Evolutionary conservation across 2,113 vertebrate genomes (phyloP).

Genomic region (Oriolus oriolus): DNA sequence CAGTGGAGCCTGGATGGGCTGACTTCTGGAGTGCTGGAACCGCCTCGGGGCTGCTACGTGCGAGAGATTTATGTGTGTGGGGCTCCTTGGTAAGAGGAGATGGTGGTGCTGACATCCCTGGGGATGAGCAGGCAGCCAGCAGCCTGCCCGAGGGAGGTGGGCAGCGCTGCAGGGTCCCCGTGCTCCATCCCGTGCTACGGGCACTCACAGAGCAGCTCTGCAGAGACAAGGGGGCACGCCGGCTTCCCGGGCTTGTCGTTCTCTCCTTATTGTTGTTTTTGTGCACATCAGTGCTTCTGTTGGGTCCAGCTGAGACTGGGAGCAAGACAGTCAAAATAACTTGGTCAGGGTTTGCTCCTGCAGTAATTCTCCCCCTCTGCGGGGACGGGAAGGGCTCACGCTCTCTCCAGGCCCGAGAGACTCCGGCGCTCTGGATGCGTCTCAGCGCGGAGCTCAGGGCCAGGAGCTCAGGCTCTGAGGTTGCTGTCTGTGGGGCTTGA

Average conservation of each 20-base stretch:
- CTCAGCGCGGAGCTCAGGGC: not conserved
- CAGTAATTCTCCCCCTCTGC: not conserved
- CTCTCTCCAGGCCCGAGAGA: not conserved
- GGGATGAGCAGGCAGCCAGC: not conserved
- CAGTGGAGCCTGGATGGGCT: not conserved
- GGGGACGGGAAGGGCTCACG: not conserved
- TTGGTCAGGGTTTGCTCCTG: not conserved
- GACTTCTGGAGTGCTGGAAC: not conserved
- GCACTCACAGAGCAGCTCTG: not conserved
- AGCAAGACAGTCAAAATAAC: slow-evolving; percentile 3
- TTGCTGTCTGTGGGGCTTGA: slow-evolving; percentile 14
- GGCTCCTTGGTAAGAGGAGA: not conserved
- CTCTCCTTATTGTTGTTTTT: not conserved
- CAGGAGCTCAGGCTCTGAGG: not conserved
- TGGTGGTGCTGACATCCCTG: not conserved
- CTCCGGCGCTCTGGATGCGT: not conserved
- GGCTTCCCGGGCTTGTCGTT: not conserved
- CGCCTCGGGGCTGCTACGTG: accelerated
- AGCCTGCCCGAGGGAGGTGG: not conserved
- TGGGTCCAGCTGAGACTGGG: not conserved
- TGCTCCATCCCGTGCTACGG: not conserved
- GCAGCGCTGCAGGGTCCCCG: not conserved
- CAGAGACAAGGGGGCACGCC: not conserved
- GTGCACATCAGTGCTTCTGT: not conserved
- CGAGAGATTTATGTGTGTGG: not conserved